Base-by-base conservation (phyloP, 2,888 invertebrate species). In the Timema podura region DNA sequence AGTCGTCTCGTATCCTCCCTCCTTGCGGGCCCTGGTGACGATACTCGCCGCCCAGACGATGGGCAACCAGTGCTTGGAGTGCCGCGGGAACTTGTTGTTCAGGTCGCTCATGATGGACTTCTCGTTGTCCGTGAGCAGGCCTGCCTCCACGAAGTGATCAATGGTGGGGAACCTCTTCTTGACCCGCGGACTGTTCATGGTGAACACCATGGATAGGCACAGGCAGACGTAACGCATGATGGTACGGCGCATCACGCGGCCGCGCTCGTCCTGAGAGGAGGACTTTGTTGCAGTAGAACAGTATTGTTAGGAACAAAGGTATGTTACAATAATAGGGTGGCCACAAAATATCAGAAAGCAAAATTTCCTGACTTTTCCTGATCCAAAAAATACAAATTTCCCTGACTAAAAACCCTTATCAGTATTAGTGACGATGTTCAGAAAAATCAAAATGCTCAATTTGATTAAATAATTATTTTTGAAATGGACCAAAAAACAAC, bases 11-110 rank as follows among this genome's bases (percentile, higher is more conserved):
- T 78, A 95, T 93, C 76, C 94, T 85, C 15, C 94, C 81, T 95
- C 95, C 78, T 93, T 94, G n/a, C 94, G 85, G 5, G 95, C 94
- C 74, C 94, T 83, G 0, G 94, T 94, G 72, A 95, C 91, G 76
- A 95, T 94, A 80, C 93, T 92, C 1, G 93, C 89, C 0, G 94
- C 94, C 95, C 95, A 95, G 11, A 94, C 93, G 73, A 95, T 91
- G 9, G 95, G 95, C 77, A 95, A 76, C 94, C 94, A 95, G 81
- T 94, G 94, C 78, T 95, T 95, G 11, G 93, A 90, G 71, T 92
- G 91, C 71, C 91, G 89, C 0, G 93, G 93, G 78, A 92, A 93
- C 78, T 92, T 92, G 64, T 85, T 82, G 79, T 94, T 91, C 76
- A 95, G 83, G 77, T 90, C 88, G 70, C 90, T 88, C 73, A 95